phyloP scores from a whole-genome alignment of 2,888 invertebrate species.

The Tubiluchus corallicola region DNA sequence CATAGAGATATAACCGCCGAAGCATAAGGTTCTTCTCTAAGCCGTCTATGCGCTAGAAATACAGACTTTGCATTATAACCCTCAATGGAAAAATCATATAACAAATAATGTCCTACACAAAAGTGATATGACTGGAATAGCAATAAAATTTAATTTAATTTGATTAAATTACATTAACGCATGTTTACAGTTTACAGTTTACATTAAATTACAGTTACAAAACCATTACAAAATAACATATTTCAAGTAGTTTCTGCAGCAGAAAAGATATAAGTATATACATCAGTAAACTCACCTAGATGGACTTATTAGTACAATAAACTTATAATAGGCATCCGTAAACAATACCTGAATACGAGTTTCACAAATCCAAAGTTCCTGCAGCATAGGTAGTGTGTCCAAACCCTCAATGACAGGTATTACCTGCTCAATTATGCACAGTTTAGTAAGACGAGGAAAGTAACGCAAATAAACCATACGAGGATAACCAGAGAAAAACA shows the following conservation, averaged over 20 bases:
- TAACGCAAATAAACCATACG: background rate
- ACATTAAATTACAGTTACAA: too few species aligned
- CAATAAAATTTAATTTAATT: too few species aligned
- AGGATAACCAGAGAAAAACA: background rate
- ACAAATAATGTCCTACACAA: too few species aligned
- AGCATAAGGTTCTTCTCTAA: background rate
- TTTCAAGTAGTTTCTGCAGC: too few species aligned
- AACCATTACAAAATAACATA: too few species aligned
- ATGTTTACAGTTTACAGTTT: background rate
- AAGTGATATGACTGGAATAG: too few species aligned
- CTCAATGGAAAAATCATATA: too few species aligned
- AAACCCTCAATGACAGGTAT: background rate
- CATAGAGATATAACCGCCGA: background rate
- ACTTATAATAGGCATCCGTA: too few species aligned
- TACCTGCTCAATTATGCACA: background rate
- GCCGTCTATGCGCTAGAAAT: background rate
- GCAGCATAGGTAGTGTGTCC: background rate
- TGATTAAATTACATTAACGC: background rate
- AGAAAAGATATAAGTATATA: too few species aligned
- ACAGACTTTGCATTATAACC: background rate
- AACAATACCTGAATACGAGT: background rate
- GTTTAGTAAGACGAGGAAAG: background rate
- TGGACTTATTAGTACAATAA: too few species aligned
- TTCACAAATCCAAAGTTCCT: constrained; percentile 1
- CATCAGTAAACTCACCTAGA: too few species aligned